phyloP scores from a whole-genome alignment of 2,113 vertebrate species.

The Ifrita kowaldi region DNA sequence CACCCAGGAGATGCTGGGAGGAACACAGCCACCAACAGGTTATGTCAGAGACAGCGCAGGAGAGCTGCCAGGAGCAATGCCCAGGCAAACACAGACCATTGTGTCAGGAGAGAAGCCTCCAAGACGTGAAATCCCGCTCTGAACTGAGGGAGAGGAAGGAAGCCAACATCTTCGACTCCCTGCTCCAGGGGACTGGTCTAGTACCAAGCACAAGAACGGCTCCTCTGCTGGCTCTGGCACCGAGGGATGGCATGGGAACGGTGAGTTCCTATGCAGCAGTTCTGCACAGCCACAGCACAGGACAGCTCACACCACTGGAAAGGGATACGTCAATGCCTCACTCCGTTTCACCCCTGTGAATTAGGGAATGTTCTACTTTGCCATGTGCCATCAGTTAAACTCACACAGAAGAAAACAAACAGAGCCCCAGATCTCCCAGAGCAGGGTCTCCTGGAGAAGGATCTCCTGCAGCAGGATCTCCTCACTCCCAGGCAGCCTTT shows the following conservation, averaged over 20 bases:
- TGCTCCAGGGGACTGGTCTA: not conserved
- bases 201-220: not conserved
- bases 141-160: not conserved
- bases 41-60: not conserved
- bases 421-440: not conserved
- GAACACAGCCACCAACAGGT: not conserved
- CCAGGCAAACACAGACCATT: accelerated
- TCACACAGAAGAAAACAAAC: not conserved
- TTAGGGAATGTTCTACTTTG: not conserved
- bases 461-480: not conserved
- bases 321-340: not conserved
- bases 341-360: not conserved
- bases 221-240: not conserved
- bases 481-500: not conserved
- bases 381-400: not conserved
- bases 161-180: accelerated
- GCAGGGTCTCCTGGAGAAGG: not conserved
- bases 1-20: not conserved
- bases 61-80: not conserved
- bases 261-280: accelerated
- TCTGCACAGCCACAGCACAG: not conserved
- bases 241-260: accelerated
- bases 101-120: not conserved
- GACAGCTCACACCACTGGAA: not conserved
- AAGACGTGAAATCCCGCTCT: not conserved